Evolutionary conservation across 2,113 vertebrate species (phyloP), one percentile per base, ranked within the genome.

Genomic region (Myrmecophaga tridactyla): DNA sequence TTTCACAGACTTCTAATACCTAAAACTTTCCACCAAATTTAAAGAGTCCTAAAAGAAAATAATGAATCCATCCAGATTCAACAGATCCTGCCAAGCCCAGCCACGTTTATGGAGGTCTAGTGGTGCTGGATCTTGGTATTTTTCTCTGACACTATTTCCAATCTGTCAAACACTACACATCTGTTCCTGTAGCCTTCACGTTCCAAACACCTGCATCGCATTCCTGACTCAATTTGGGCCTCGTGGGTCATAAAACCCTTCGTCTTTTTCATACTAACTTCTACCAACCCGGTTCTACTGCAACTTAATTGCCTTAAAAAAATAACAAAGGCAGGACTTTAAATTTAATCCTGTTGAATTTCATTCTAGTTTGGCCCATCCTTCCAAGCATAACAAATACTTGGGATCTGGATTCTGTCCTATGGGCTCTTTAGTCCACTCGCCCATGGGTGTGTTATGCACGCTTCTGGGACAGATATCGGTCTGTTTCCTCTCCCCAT

Each of bases 341-440:
- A 34, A 67, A 56, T 65, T 90, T 92, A 95, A 96, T 93, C 76
- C 82, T 80, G 73, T 85, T 96, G 63, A 69, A 90, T 51, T 51
- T 73, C 36, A 93, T 85, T 41, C 76, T 51, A 15, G 14, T 91
- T 86, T 92, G 92, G 89, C 51, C 84, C 51, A 72, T 41, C 43
- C 69, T 81, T 89, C 75, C 69, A 87, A 92, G n/a, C 75, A 75
- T 89, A 95, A 95, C 34, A 67, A 83, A 93, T 82, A 69, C 83
- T 89, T n/a, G n/a, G n/a, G n/a, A n/a, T n/a, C n/a, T 67, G 46
- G 58, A 77, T n/a, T 46, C 73, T 93, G 41, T 87, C n/a, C 21
- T 7, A 34, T 20, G 39, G 41, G 39, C 31, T 69, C 12, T 96
- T 85, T 41, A 48, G 29, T 39, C 73, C 48, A 10, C 34, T 92